Conservation (phyloP, 2,888 invertebrate species). For the Scaptomyza cyrtandrae region DNA sequence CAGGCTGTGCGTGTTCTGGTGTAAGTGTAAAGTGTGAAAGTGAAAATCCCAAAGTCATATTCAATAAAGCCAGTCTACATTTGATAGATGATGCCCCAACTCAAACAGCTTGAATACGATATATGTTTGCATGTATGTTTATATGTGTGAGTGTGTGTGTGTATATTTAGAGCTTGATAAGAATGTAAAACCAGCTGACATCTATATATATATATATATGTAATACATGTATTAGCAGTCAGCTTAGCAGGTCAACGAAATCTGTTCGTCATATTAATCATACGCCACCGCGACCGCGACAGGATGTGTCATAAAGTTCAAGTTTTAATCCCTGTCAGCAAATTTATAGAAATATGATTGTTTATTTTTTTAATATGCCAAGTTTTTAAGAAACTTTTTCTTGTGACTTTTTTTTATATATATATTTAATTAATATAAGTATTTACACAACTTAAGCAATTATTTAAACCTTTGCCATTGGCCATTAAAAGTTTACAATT, state of each 20-base stretch:
- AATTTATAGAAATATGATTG: neutral
- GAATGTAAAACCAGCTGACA: conserved; percentile 1
- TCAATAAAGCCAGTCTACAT: conserved; percentile 65
- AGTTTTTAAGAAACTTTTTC: no score
- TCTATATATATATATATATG: conserved; percentile 6
- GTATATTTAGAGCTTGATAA: neutral
- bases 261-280: conserved; percentile 61
- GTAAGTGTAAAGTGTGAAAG: neutral
- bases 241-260: conserved; percentile 18
- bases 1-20: conserved; percentile 81
- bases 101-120: neutral
- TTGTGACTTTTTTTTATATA: no score
- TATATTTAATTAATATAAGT: no score
- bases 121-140: neutral
- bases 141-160: neutral
- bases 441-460: no score
- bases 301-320: conserved; percentile 29
- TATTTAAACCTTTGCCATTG: no score
- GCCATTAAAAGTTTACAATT: no score
- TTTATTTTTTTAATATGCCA: no score
- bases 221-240: neutral
- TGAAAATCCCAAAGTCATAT: conserved; percentile 41
- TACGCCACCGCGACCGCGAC: conserved; percentile 44
- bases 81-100: conserved; percentile 68
- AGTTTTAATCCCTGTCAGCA: conserved; percentile 34